These are phyloP conservation scores for Apantesis nais DNA, from an alignment of 2,888 invertebrate species.

Conservation along the genomic window DNA sequence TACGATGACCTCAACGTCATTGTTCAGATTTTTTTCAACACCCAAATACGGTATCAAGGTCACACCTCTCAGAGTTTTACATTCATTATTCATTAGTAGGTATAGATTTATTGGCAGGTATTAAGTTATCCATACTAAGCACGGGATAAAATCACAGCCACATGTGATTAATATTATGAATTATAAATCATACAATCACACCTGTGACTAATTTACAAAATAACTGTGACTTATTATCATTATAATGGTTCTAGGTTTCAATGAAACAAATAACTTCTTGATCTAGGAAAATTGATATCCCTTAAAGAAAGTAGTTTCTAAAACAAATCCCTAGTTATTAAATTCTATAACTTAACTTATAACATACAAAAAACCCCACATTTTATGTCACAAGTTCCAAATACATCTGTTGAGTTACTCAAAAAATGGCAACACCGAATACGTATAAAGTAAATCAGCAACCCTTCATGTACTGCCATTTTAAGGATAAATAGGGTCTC, in stretches of 20 bases:
- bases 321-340: too few species aligned
- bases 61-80: not conserved
- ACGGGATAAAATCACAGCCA: too few species aligned
- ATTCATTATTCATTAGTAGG: not conserved
- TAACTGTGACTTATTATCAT: too few species aligned
- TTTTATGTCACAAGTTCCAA: not conserved
- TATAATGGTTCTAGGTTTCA: too few species aligned
- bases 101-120: too few species aligned
- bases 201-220: too few species aligned
- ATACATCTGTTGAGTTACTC: not conserved
- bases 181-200: too few species aligned
- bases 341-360: not conserved
- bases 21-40: not conserved
- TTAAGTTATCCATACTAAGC: too few species aligned
- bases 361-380: not conserved
- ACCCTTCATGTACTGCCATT: conserved; percentile 18
- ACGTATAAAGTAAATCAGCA: not conserved
- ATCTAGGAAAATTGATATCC: too few species aligned
- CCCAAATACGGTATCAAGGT: not conserved
- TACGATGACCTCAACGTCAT: not conserved
- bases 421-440: not conserved
- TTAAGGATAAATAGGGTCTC: conserved; percentile 34
- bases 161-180: too few species aligned
- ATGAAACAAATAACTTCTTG: too few species aligned
- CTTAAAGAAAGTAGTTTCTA: too few species aligned